Evolutionary conservation across 2,113 vertebrate genomes (phyloP).

Genomic region (Serilophus lunatus): DNA sequence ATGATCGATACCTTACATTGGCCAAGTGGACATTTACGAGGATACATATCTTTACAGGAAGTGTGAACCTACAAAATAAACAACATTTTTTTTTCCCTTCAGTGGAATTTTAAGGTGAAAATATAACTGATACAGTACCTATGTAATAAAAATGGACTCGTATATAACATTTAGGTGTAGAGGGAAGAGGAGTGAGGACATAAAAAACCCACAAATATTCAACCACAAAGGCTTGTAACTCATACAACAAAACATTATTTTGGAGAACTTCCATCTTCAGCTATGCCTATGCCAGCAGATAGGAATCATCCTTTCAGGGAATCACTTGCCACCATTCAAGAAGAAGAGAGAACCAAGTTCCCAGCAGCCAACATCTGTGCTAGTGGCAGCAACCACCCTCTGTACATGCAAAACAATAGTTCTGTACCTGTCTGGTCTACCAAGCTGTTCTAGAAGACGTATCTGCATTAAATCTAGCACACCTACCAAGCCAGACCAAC

Average conservation of each 20-base stretch:
- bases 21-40: constrained; percentile 92
- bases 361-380: not conserved
- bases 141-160: not conserved
- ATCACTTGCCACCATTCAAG: not conserved
- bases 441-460: not conserved
- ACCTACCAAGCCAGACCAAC: not conserved
- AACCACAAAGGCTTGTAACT: not conserved
- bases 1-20: constrained; percentile 99
- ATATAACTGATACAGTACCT: not conserved
- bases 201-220: not conserved
- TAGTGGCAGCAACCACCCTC: not conserved
- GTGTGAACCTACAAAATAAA: constrained; percentile 88
- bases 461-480: not conserved
- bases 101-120: not conserved
- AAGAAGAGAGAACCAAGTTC: not conserved
- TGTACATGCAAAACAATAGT: not conserved
- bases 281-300: not conserved
- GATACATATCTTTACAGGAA: constrained; percentile 92
- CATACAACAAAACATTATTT: not conserved
- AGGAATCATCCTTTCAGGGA: not conserved
- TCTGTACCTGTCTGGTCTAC: not conserved
- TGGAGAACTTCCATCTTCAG: not conserved
- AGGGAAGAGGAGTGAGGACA: not conserved
- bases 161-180: not conserved
- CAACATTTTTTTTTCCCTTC: not conserved